Evolutionary conservation across 1,140 invertebrate species (phyloP).

Genomic region (Drosophila neocordata): DNA sequence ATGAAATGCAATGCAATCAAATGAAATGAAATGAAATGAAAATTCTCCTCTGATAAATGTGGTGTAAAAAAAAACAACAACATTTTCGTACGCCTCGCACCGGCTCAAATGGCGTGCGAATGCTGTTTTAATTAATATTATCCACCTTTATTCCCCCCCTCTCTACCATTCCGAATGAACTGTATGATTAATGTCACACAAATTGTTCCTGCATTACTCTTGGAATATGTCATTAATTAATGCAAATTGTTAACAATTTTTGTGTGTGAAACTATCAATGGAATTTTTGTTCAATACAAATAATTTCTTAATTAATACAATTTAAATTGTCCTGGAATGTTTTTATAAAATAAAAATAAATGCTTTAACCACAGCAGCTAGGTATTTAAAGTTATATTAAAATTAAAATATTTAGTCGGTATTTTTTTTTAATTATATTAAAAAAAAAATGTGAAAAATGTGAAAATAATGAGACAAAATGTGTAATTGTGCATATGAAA

Average conservation of each 20-base stretch:
- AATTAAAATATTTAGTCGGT: too few species aligned
- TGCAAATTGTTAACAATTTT: constrained; percentile 28
- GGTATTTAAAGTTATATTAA: too few species aligned
- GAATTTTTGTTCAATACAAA: constrained; percentile 16
- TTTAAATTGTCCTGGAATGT: too few species aligned
- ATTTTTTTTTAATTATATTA: too few species aligned
- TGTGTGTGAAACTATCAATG: constrained; percentile 39
- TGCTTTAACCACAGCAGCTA: too few species aligned
- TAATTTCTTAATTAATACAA: too few species aligned
- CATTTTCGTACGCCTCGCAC: constrained; percentile 43
- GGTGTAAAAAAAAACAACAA: constrained; percentile 49
- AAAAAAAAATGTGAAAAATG: too few species aligned
- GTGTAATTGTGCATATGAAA: too few species aligned
- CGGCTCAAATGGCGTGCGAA: constrained; percentile 32
- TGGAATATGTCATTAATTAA: constrained; percentile 57
- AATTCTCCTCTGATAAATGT: constrained; percentile 36
- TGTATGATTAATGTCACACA: constrained; percentile 40
- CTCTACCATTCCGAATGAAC: not conserved
- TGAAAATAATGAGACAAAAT: too few species aligned
- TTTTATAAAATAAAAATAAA: too few species aligned
- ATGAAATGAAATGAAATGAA: constrained; percentile 54
- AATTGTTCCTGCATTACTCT: not conserved
- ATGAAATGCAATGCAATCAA: constrained; percentile 57
- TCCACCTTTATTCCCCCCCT: not conserved
- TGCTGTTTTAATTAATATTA: constrained; percentile 60